phyloP scores from a whole-genome alignment of 30 jellyfish, hydroid and myxozoan species.

The Aurelia aurita region DNA sequence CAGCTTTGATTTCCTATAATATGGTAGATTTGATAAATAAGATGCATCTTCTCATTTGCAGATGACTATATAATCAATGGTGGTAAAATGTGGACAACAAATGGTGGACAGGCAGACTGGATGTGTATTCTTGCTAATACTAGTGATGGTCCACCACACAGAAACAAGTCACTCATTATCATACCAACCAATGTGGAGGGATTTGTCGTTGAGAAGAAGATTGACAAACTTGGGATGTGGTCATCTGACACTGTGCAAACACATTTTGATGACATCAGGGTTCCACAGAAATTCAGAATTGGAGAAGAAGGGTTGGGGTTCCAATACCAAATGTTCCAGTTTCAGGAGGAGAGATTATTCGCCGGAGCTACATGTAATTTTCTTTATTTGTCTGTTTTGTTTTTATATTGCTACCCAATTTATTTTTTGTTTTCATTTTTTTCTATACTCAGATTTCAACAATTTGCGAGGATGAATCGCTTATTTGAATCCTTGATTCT shows the following conservation, averaged over 20 bases:
- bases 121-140: slow-evolving; percentile 98
- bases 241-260: slow-evolving; percentile 98
- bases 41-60: neutral
- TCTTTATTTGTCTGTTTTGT: neutral
- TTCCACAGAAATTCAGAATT: slow-evolving; percentile 95
- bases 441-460: no score
- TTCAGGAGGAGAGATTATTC: slow-evolving; percentile 95
- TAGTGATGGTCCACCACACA: slow-evolving; percentile 90
- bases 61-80: slow-evolving; percentile 98
- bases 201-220: slow-evolving; percentile 64
- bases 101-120: slow-evolving; percentile 99
- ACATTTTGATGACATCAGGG: slow-evolving; percentile 93
- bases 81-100: slow-evolving; percentile 99
- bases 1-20: no score
- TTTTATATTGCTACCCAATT: no score
- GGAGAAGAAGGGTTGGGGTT: slow-evolving; percentile 99
- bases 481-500: no score
- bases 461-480: no score
- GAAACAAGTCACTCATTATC: slow-evolving; percentile 86
- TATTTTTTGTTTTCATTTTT: no score
- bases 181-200: slow-evolving; percentile 95
- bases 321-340: slow-evolving; percentile 93
- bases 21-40: no score
- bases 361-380: slow-evolving; percentile 84
- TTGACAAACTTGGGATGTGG: slow-evolving; percentile 95